phyloP scores from a whole-genome alignment of 1,140 invertebrate genomes.

The Idris sp. region DNA sequence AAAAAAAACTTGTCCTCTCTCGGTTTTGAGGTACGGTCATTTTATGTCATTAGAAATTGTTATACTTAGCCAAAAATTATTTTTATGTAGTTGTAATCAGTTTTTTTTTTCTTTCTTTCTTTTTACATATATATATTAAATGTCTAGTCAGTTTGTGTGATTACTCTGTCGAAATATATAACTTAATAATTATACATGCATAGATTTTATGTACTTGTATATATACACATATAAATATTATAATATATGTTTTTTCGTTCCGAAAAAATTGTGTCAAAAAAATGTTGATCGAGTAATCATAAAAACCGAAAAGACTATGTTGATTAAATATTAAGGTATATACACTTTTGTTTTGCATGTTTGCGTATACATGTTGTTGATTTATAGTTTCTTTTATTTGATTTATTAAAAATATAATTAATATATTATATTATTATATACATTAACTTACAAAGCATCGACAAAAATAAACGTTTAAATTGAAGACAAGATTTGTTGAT shows the following conservation, averaged over 20 bases:
- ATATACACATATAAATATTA: no score
- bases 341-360: slow-evolving; percentile 74
- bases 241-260: no score
- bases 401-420: slow-evolving; percentile 59
- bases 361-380: slow-evolving; percentile 76
- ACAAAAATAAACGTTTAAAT: slow-evolving; percentile 15
- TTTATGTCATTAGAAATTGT: slow-evolving; percentile 67
- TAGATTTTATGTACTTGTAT: no score
- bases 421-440: slow-evolving; percentile 45
- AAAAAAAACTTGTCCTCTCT: slow-evolving; percentile 40
- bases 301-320: slow-evolving; percentile 61
- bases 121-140: no score
- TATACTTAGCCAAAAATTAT: slow-evolving; percentile 78
- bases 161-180: slow-evolving; percentile 18
- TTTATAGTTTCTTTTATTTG: slow-evolving; percentile 72
- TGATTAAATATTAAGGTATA: slow-evolving; percentile 50
- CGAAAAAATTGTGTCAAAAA: no score
- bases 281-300: slow-evolving; percentile 28
- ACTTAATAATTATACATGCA: no score
- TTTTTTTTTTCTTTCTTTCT: no score
- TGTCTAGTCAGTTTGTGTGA: slow-evolving; percentile 60
- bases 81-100: slow-evolving; percentile 74
- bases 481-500: slow-evolving; percentile 3
- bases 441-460: slow-evolving; percentile 1
- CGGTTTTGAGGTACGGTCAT: slow-evolving; percentile 30